These are phyloP conservation scores for Lutraria rhynchaena DNA, from an alignment of 1,140 invertebrate species.

Conservation along the genomic window DNA sequence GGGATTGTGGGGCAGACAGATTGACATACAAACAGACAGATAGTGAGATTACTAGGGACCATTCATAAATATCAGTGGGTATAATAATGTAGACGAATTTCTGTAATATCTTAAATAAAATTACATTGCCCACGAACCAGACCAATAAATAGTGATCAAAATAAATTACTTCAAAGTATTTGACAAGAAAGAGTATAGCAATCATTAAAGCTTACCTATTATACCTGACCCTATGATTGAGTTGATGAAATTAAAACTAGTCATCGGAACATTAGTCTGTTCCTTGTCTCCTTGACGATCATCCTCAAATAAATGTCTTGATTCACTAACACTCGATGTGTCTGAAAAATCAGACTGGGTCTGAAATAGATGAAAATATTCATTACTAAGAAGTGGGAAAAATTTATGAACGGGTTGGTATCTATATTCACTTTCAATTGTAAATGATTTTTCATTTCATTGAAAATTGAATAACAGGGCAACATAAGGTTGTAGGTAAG, in stretches of 20 bases:
- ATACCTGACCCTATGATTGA: constrained; percentile 96
- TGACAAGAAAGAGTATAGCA: too few species aligned
- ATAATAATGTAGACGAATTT: too few species aligned
- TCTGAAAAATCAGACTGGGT: constrained; percentile 75
- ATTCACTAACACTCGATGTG: constrained; percentile 76
- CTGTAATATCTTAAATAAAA: not conserved
- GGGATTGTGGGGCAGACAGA: too few species aligned
- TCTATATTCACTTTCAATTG: not conserved
- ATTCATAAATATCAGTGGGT: too few species aligned
- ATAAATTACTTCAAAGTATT: too few species aligned
- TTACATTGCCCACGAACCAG: not conserved
- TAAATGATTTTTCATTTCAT: not conserved
- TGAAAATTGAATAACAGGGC: not conserved
- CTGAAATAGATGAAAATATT: constrained; percentile 53
- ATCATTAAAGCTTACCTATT: constrained; percentile 89
- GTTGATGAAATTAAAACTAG: constrained; percentile 96
- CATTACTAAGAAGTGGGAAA: not conserved
- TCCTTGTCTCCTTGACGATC: constrained; percentile 68
- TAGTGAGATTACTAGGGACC: too few species aligned
- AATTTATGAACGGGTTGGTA: not conserved
- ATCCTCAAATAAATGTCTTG: constrained; percentile 74
- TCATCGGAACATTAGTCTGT: constrained; percentile 86
- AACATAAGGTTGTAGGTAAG: not conserved
- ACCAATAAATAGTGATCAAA: too few species aligned
- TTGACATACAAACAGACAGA: too few species aligned